Conservation (phyloP, 2,888 invertebrate genomes). For the Pterostichus madidus region DNA sequence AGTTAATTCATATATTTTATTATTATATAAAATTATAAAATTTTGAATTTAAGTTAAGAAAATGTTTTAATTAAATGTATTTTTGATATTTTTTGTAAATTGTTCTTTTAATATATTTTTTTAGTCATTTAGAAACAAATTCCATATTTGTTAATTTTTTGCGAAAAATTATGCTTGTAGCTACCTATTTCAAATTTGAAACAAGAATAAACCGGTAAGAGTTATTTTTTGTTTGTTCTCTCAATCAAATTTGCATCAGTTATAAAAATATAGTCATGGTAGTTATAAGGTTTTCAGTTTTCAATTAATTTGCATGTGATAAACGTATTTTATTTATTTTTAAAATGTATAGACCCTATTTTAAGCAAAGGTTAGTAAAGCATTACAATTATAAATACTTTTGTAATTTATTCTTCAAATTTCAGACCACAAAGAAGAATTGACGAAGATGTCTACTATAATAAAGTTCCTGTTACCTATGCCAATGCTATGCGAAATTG, state of each 20-base stretch:
- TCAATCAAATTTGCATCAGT: background rate
- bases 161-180: background rate
- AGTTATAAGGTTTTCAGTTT: slow-evolving; percentile 1
- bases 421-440: slow-evolving; percentile 89
- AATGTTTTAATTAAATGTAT: slow-evolving; percentile 28
- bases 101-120: slow-evolving; percentile 27
- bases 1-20: slow-evolving; percentile 48
- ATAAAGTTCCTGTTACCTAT: slow-evolving; percentile 81
- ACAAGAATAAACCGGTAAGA: slow-evolving; percentile 15
- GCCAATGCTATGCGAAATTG: slow-evolving; percentile 69
- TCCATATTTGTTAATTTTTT: background rate
- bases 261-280: background rate
- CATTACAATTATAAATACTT: slow-evolving; percentile 4
- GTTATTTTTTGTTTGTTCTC: background rate
- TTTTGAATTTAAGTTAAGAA: slow-evolving; percentile 13
- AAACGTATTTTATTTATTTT: slow-evolving; percentile 32
- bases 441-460: slow-evolving; percentile 91
- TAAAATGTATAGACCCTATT: slow-evolving; percentile 64
- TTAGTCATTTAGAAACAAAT: slow-evolving; percentile 1
- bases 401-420: slow-evolving; percentile 4
- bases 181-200: background rate
- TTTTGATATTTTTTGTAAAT: slow-evolving; percentile 16
- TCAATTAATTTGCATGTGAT: background rate
- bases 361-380: slow-evolving; percentile 53
- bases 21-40: slow-evolving; percentile 25